Base-by-base conservation (phyloP, 2,113 vertebrate genomes). In the Neoarius graeffei region DNA sequence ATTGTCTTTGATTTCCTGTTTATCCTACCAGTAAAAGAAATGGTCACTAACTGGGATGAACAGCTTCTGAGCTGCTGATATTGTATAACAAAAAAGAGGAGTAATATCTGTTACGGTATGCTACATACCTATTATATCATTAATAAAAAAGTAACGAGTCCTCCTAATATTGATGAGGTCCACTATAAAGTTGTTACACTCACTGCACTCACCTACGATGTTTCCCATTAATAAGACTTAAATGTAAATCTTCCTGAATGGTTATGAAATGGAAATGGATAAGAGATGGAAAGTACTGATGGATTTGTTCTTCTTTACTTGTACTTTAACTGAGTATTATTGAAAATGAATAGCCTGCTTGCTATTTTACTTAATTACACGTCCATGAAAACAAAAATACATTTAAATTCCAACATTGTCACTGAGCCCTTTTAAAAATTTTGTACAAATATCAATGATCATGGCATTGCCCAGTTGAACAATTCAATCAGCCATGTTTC, bases 181-280 rank as follows among this genome's bases (percentile, higher is more conserved):
- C 79, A 20, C 79, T 35, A 57, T 20, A 81, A 81, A 57, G 54
- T 81, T 81, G 54, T 81, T 35, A 59, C 14, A 81, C 25, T 79
- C 25, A 27, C 52, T 56, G 76, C 23, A 56, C 76, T 52, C n/a
- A 54, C 11, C 27, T 81, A 59, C 13, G 25, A 56, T 54, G 13
- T 27, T 79, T 56, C 76, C 48, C 76, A 79, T 79, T 79, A 27
- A 79, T 79, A 79, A 25, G 73, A 76, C 42, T 76, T 50, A 76
- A 76, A 20, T 25, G 48, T 52, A 52, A 50, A 25, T 0, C n/a
- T 76, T 52, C 48, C 73, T 52, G 10, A 76, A 76, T 76, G 73
- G 48, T 50, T 52, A 48, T 76, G 48, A 76, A 25, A 23, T 52
- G 73, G 73, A 76, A 76, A 76, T 76, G 19, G 9, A 3, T 76